Percentiles rank a stretch among this genome's conserved stretches.
Evolutionary conservation across 1,140 invertebrate genomes (phyloP).

Genomic region (Drosophila triauraria): DNA sequence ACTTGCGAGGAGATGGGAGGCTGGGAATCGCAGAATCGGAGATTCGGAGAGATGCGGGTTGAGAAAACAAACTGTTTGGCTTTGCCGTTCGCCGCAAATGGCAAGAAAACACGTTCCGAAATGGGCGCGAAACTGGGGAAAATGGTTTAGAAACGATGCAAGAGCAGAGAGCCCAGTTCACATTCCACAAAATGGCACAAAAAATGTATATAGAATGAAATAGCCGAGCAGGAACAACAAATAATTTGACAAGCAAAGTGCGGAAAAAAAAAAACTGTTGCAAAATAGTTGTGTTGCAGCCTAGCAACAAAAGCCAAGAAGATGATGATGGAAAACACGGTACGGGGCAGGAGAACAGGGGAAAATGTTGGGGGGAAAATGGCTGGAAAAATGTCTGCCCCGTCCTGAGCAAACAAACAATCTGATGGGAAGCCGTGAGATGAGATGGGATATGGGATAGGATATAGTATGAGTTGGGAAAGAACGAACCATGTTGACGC

Average conservation of each 20-base stretch:
- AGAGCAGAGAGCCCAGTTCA: conserved; percentile 9
- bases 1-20: background rate
- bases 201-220: conserved; percentile 6
- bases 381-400: conserved; percentile 42
- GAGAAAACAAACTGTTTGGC: conserved; percentile 28
- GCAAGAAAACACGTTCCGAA: conserved; percentile 65
- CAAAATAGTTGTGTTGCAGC: conserved; percentile 52
- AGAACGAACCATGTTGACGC: conserved; percentile 17
- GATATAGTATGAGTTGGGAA: conserved; percentile 9
- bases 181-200: conserved; percentile 30
- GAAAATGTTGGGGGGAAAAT: conserved; percentile 41
- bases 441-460: conserved; percentile 9
- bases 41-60: conserved; percentile 3
- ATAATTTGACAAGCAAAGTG: conserved; percentile 60
- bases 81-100: conserved; percentile 59
- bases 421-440: conserved; percentile 22
- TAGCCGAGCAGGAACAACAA: conserved; percentile 37
- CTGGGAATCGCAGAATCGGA: conserved; percentile 9
- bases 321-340: conserved; percentile 4
- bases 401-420: conserved; percentile 58
- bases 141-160: conserved; percentile 27
- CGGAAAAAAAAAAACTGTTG: conserved; percentile 27
- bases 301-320: conserved; percentile 8
- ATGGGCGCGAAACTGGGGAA: conserved; percentile 35
- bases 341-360: background rate